Conservation (phyloP, 1,140 invertebrate genomes). For the Ceratosolen fusciceps region DNA sequence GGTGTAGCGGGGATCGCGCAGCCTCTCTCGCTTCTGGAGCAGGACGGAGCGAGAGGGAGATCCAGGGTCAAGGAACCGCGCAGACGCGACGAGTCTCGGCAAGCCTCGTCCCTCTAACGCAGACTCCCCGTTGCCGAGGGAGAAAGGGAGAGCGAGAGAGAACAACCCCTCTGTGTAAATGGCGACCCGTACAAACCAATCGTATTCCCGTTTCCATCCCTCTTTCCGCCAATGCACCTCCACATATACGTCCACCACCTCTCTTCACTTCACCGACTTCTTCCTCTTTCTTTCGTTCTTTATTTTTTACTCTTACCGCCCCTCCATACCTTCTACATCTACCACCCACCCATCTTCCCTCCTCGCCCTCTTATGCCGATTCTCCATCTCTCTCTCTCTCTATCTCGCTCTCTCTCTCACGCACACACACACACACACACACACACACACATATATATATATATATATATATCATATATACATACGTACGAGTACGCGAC, state of each 20-base stretch:
- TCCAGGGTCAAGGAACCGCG: slow-evolving; percentile 70
- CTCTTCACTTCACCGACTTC: slow-evolving; percentile 43
- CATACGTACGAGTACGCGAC: no score
- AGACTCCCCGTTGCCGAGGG: slow-evolving; percentile 62
- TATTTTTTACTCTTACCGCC: slow-evolving; percentile 2
- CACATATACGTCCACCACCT: slow-evolving; percentile 49
- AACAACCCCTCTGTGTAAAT: slow-evolving; percentile 65
- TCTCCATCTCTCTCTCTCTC: slow-evolving; percentile 13
- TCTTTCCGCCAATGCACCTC: slow-evolving; percentile 59
- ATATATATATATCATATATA: background rate
- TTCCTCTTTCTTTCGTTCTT: slow-evolving; percentile 38
- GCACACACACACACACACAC: background rate
- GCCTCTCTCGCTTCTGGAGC: slow-evolving; percentile 44
- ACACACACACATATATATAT: background rate
- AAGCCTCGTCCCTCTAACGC: slow-evolving; percentile 48
- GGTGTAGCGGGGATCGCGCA: slow-evolving; percentile 53
- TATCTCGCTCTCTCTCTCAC: background rate
- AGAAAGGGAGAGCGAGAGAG: slow-evolving; percentile 28
- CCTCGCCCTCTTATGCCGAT: no score
- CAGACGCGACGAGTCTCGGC: slow-evolving; percentile 56
- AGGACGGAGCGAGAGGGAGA: slow-evolving; percentile 51
- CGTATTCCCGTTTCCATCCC: slow-evolving; percentile 72
- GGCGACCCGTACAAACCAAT: slow-evolving; percentile 72
- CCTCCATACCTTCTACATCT: background rate
- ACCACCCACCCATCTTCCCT: no score